Percentiles rank a stretch among this genome's conserved stretches.
phyloP scores from a whole-genome alignment of 2,113 vertebrate species.

The Eulemur rufifrons region DNA sequence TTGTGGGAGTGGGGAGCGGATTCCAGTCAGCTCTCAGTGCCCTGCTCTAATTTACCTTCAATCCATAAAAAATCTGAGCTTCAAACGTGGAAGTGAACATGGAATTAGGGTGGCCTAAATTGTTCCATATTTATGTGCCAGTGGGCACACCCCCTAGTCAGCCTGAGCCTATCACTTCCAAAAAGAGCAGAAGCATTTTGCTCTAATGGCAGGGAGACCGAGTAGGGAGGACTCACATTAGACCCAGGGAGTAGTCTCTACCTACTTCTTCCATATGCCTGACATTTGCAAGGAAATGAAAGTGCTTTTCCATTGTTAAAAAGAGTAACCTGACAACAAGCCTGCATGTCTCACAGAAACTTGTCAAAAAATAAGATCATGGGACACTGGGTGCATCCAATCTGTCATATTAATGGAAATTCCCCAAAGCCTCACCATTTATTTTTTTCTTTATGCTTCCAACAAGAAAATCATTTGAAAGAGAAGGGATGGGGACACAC shows the following conservation, averaged over 20 bases:
- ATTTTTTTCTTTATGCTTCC: slow-evolving; percentile 34
- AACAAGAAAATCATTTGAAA: slow-evolving; percentile 50
- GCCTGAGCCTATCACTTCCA: background rate
- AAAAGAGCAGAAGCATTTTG: background rate
- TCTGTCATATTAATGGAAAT: slow-evolving; percentile 73
- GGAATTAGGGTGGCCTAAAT: background rate
- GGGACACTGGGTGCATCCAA: slow-evolving; percentile 42
- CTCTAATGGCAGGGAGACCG: background rate
- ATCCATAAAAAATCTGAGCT: background rate
- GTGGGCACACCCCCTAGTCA: background rate
- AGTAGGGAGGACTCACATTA: background rate
- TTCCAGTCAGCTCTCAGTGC: background rate
- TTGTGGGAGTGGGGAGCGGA: accelerated
- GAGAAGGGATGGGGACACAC: background rate
- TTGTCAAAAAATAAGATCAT: slow-evolving; percentile 66
- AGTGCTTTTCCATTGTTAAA: slow-evolving; percentile 50
- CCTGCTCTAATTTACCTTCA: background rate
- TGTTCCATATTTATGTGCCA: background rate
- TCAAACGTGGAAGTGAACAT: background rate
- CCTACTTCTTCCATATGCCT: background rate
- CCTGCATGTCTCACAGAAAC: slow-evolving; percentile 48
- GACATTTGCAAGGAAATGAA: slow-evolving; percentile 56
- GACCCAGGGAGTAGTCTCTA: background rate
- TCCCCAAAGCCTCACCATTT: slow-evolving; percentile 46
- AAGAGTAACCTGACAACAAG: slow-evolving; percentile 56